phyloP scores from a whole-genome alignment of 1,140 invertebrate genomes.

The Holotrichia oblita region DNA sequence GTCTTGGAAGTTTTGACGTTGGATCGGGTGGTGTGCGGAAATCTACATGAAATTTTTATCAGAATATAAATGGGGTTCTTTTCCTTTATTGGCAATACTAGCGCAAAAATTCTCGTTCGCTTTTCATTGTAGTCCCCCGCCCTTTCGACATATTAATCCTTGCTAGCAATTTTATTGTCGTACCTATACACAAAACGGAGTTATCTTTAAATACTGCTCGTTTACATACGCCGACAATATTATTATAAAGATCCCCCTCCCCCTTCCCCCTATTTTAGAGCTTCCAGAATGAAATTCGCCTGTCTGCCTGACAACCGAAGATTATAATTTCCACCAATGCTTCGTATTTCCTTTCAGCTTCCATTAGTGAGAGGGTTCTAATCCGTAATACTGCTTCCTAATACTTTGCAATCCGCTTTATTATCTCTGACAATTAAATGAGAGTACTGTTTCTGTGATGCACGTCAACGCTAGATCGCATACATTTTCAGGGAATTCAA shows the following conservation, averaged over 20 bases:
- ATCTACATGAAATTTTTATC: neutral
- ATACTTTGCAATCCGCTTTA: slow-evolving; percentile 16
- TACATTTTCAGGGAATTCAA: too few species aligned
- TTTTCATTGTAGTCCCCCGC: too few species aligned
- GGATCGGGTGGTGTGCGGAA: neutral
- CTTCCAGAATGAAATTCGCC: too few species aligned
- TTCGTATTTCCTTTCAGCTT: neutral
- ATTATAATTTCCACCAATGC: neutral
- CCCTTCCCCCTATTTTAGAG: too few species aligned
- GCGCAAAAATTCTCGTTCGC: neutral
- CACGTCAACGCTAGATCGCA: neutral
- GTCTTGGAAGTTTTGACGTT: neutral
- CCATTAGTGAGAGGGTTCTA: neutral
- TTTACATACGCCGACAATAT: too few species aligned
- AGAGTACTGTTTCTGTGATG: neutral
- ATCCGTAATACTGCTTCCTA: slow-evolving; percentile 4
- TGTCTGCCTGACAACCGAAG: neutral
- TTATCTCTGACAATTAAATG: slow-evolving; percentile 17
- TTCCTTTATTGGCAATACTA: neutral
- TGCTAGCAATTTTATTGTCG: too few species aligned
- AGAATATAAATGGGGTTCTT: neutral
- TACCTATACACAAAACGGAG: too few species aligned
- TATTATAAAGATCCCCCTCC: too few species aligned
- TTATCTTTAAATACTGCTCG: too few species aligned
- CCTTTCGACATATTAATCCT: too few species aligned